Conservation (phyloP, 2,888 invertebrate species). For the Trissoscelio sp. region DNA sequence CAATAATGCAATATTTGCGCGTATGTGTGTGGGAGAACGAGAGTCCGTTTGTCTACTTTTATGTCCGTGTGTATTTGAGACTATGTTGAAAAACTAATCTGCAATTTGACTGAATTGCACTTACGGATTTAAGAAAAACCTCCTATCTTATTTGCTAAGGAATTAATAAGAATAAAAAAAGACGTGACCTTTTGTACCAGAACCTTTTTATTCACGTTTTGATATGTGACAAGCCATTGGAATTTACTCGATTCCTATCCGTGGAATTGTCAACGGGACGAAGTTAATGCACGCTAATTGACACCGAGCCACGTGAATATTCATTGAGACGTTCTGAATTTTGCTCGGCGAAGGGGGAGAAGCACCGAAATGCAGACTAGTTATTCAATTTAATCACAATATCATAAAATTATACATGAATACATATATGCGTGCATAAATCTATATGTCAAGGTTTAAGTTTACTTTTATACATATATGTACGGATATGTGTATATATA, state of each 20-base stretch:
- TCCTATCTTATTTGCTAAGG: not conserved
- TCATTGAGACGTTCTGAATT: constrained; percentile 13
- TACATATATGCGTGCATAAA: constrained; percentile 57
- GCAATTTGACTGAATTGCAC: constrained; percentile 34
- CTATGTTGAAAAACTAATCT: constrained; percentile 54
- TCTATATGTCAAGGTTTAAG: constrained; percentile 41
- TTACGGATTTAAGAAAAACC: not conserved
- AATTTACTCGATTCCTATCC: constrained; percentile 33
- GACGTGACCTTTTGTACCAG: constrained; percentile 24
- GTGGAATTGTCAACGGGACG: constrained; percentile 22
- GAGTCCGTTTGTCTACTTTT: constrained; percentile 62
- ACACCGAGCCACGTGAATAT: constrained; percentile 22
- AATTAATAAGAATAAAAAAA: not conserved
- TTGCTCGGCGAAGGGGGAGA: not conserved
- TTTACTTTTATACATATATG: constrained; percentile 53
- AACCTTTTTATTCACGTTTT: constrained; percentile 15
- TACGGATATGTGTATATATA: constrained; percentile 55
- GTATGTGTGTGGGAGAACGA: constrained; percentile 55
- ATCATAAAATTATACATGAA: constrained; percentile 39
- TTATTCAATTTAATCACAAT: constrained; percentile 55
- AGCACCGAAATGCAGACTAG: constrained; percentile 48
- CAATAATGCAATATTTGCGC: constrained; percentile 68
- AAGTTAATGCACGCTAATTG: constrained; percentile 33
- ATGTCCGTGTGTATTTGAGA: constrained; percentile 54
- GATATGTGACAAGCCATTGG: constrained; percentile 9